Conservation (phyloP, 2,888 invertebrate species). For the Zhuqinia jingwanae region DNA sequence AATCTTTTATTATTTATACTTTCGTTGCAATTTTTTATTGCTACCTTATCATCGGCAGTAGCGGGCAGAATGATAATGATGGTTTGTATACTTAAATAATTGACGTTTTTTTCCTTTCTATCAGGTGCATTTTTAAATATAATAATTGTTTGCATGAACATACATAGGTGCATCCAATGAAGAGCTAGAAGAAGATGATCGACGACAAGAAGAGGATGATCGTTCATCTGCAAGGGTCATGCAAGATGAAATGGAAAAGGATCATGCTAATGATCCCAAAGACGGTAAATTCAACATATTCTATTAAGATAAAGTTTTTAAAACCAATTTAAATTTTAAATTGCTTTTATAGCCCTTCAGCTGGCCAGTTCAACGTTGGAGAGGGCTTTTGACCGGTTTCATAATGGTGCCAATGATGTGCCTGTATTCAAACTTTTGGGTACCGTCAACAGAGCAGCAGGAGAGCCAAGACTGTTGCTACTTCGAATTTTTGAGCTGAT, state of each 20-base stretch:
- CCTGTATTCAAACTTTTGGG: constrained; percentile 53
- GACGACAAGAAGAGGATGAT: constrained; percentile 28
- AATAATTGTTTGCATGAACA: no score
- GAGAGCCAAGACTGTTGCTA: constrained; percentile 54
- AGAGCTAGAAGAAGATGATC: constrained; percentile 1
- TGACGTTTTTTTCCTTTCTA: neutral
- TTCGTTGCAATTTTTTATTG: no score
- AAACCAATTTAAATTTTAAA: neutral
- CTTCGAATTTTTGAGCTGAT: constrained; percentile 61
- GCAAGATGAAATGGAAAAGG: constrained; percentile 51
- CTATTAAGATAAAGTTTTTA: no score
- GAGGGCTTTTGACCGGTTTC: constrained; percentile 53
- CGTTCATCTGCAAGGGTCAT: neutral
- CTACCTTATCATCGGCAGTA: no score
- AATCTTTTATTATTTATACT: no score
- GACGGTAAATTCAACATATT: constrained; percentile 39
- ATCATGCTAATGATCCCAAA: constrained; percentile 58
- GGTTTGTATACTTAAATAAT: neutral
- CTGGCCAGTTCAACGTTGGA: constrained; percentile 41
- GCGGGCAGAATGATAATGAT: no score
- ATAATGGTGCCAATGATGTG: constrained; percentile 37
- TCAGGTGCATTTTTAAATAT: neutral
- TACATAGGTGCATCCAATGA: neutral
- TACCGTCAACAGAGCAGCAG: constrained; percentile 51
- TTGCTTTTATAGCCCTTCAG: constrained; percentile 47